phyloP scores from a whole-genome alignment of 2,113 vertebrate species.

The Ellobius talpinus region DNA sequence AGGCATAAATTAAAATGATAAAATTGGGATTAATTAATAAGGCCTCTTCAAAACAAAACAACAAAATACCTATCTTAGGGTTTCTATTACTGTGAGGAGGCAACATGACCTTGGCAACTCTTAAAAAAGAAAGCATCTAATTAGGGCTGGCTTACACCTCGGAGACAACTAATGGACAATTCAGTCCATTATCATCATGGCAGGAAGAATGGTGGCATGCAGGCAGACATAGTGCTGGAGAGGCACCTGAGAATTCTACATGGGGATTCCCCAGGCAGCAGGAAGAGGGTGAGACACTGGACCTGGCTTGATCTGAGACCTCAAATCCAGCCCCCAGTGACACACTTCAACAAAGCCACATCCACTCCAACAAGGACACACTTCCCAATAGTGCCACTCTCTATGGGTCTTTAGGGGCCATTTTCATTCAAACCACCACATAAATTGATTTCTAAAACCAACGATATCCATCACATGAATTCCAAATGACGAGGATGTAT shows the following conservation, averaged over 20 bases:
- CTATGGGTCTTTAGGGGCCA: neutral
- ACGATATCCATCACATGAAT: neutral
- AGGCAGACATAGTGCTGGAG: neutral
- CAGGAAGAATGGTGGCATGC: neutral
- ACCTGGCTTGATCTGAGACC: neutral
- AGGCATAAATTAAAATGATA: neutral
- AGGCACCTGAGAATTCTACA: neutral
- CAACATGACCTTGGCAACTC: neutral
- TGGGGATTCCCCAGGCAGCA: neutral
- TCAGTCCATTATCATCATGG: too few species aligned
- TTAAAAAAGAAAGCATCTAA: neutral
- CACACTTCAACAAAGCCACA: neutral
- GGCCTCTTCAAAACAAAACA: neutral
- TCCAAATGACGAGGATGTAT: neutral
- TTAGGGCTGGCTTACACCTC: neutral
- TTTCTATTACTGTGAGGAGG: neutral
- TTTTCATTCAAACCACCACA: neutral
- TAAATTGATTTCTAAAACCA: neutral
- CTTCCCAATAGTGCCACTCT: neutral
- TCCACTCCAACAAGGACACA: neutral
- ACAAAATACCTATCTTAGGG: neutral
- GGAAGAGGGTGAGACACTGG: neutral
- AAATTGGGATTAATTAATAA: neutral
- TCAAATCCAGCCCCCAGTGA: neutral
- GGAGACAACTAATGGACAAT: neutral